phyloP scores from a whole-genome alignment of 1,140 invertebrate genomes.

The Rhizoglyphus robini region DNA sequence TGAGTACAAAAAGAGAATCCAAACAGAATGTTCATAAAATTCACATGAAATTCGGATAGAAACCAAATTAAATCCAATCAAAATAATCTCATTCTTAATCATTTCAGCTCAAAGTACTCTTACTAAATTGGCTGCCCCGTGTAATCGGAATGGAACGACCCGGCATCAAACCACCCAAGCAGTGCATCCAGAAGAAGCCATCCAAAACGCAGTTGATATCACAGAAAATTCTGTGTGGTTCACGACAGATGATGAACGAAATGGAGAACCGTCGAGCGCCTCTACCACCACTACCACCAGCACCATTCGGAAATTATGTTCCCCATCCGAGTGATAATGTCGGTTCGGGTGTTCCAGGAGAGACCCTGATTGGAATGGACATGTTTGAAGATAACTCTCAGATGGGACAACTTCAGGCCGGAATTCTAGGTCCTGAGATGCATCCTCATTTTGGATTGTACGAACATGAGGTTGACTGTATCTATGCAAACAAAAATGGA shows the following conservation, averaged over 20 bases:
- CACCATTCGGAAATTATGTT: not conserved
- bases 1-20: no score
- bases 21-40: no score
- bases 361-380: not conserved
- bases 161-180: constrained; percentile 17
- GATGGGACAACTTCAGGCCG: not conserved
- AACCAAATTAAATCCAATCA: not conserved
- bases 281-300: no score
- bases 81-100: not conserved
- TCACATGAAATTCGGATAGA: not conserved
- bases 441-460: not conserved
- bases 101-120: constrained; percentile 69
- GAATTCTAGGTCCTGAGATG: not conserved
- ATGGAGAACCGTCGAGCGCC: no score
- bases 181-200: constrained; percentile 1
- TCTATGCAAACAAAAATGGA: not conserved
- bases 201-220: not conserved
- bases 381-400: not conserved
- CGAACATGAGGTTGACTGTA: not conserved
- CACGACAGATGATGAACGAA: no score
- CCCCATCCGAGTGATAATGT: not conserved
- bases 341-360: not conserved
- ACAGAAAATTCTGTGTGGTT: not conserved
- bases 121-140: constrained; percentile 71
- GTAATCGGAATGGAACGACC: constrained; percentile 72